Evolutionary conservation across 2,888 invertebrate species (phyloP), one percentile per base, ranked within the genome.

Genomic region (Clivina fossor): DNA sequence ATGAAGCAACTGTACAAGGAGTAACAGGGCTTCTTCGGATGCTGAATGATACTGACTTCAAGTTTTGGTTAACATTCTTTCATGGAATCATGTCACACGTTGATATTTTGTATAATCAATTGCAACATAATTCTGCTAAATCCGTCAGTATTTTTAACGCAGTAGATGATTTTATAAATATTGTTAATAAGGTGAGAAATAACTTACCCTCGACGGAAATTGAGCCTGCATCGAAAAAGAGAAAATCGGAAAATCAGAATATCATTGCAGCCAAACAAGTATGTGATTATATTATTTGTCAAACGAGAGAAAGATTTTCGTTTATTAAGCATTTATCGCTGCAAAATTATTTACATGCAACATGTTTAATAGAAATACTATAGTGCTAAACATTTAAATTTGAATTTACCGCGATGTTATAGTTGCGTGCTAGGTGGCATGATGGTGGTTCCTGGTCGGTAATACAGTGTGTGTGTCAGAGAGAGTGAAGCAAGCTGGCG

Each of bases 21-120:
- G 54, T 49, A 11, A 20, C 2, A 20, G 8, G 35, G 43, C 9
- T 18, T 16, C 9, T 11, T n/a, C 20, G 40, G 2, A 20, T 40
- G 9, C 19, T 40, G 19, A 11, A 40, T 11, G 40, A 40, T 37
- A 9, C 46, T 3, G 28, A 32, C 8, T 61, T 63, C 33, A 43
- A 38, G 8, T 62, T 59, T 58, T 62, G 61, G 61, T 51, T 62
- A 18, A 32, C 46, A 8, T 37, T 54, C 41, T 62, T 62, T 41
- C 56, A 63, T 43, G 50, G 20, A 38, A 30, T 59, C n/a, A 60
- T 62, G 60, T 54, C 57, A 18, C 57, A 61, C 24, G 50, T 61
- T 9, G 59, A 63, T 47, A 41, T 58, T 22, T 56, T 59, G 13
- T 51, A 54, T 16, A 59, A 51, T 18, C 56, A 58, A 26, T 24